Base-by-base conservation (phyloP, 2,113 vertebrate genomes). In the Alces alces region DNA sequence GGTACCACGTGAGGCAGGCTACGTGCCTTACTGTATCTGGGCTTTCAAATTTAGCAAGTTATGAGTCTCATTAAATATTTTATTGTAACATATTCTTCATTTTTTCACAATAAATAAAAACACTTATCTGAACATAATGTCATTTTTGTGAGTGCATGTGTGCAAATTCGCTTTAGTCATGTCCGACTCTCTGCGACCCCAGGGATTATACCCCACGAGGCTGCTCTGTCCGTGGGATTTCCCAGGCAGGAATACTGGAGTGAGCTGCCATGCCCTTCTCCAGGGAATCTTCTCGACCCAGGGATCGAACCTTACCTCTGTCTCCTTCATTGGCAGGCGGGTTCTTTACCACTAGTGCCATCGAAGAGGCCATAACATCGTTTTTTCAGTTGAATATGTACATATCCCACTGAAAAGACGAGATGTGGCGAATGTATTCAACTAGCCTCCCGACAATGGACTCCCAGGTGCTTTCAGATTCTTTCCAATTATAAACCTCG, bases 1-100 rank as follows among this genome's bases (percentile, higher is more conserved):
- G 1, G 2, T 9, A 30, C 19, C 7, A 4, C 2, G 4, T 12
- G 0, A 28, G 1, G 17, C 39, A 4, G 0, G 23, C 30, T 7
- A 1, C 15, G 3, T 3, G 28, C 36, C 39, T 5, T 11, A n/a
- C 57, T 30, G 4, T 8, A 13, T 17, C 8, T n/a, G 33, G 17
- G 33, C 9, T 36, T n/a, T 19, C 64, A 36, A 21, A 11, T 2
- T 5, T 66, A 36, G 5, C 33, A 66, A 15, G 4, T 19, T 6
- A 30, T 1, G 47, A 57, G 6, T 27, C 25, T 78, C 15, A 4
- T 39, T 17, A 61, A 43, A 25, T 1, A 11, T 54, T 61, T 64
- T 30, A 16, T 4, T 16, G 9, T 21, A 45, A 23, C 30, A 25
- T 43, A 5, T 36, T 36, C 70, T 78, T 8, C 25, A 15, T 45